Evolutionary conservation across 2,888 invertebrate species (phyloP), one percentile per base, ranked within the genome.

Genomic region (Cryptus viduatorius): DNA sequence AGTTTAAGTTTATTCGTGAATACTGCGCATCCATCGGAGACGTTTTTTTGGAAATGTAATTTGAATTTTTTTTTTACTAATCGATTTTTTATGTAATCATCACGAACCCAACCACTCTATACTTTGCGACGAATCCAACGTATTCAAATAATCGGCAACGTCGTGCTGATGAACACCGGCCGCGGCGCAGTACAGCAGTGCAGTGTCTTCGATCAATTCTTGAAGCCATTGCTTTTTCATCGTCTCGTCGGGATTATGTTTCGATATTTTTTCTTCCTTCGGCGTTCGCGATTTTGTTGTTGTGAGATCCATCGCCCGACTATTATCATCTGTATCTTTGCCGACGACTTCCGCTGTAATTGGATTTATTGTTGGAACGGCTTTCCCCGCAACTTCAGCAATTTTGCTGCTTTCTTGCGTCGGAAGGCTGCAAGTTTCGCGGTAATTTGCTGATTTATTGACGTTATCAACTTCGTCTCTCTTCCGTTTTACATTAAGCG

Each of bases 121-220:
- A 65, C 89, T 90, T 56, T 93, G 90, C 5, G 87, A 86, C 0
- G 88, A 86, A 61, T 92, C 90, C 44, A 93, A 85, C 67, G 88
- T 90, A 53, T 92, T 86, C 7, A 93, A 87, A 67, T 94, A 94
- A 61, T 89, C 88, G 0, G 90, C 90, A 5, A 94, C 82, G 81
- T 91, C 90, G 5, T 89, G 89, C 46, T 93, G 92, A 64, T 90
- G 89, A 24, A 91, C 89, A 2, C 92, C 92, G 72, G 90, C 90
- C 3, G 93, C 91, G 0, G 92, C 89, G 73, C 93, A 92, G 84
- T 94, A 94, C 29, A 94, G 85, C 42, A 92, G 81, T 5, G 92
- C 92, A 4, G 93, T 91, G 72, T 93, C 90, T 65, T 91, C 90
- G 44, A 94, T 87, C 10, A 94, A 86, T 61, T 92, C 90, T 42